Evolutionary conservation across 2,797 vertebrate species (phyloP), one percentile per base, ranked within the genome.

Genomic region (Chelon auratus): DNA sequence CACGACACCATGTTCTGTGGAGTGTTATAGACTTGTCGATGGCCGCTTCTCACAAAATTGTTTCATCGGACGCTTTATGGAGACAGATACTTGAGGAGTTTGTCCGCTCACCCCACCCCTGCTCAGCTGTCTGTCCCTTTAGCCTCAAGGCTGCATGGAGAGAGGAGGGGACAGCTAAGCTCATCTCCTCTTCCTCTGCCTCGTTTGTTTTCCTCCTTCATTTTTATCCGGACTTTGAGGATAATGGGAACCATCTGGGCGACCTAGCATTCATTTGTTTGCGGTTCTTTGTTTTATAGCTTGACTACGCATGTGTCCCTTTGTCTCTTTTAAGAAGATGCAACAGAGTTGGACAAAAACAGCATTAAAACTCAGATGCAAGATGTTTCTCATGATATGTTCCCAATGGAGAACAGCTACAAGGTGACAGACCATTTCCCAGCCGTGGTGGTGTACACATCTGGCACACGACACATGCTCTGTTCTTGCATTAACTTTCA

Each of bases 241-340:
- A 63, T 91, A 90, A 93, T 91, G 58, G 64, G 80, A 92, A 79
- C 85, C 91, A 91, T 89, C 84, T 92, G 91, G 82, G 62, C 51
- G 81, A 82, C 68, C 74, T 56, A 68, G 77, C 75, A 81, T 85
- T 90, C 47, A 63, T 92, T 91, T 88, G 71, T 86, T 81, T 90
- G 86, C 30, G 72, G 74, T 78, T 84, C 87, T 60, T 82, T 62
- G 20, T 78, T 79, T 85, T 64, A 63, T 36, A 33, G 78, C 75
- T 56, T 24, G 76, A 77, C 71, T 80, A 60, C 56, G 14, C 24
- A 63, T 80, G 58, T 79, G 83, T 66, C 82, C 74, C 68, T 62
- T 78, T 84, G 77, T 88, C 65, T 87, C 62, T 73, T 71, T 68
- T 60, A 43, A 77, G 82, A 80, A 68, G 33, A 74, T 33, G 56